Conservation (phyloP, 2,797 vertebrate species). For the Percopsis omiscomaycus region DNA sequence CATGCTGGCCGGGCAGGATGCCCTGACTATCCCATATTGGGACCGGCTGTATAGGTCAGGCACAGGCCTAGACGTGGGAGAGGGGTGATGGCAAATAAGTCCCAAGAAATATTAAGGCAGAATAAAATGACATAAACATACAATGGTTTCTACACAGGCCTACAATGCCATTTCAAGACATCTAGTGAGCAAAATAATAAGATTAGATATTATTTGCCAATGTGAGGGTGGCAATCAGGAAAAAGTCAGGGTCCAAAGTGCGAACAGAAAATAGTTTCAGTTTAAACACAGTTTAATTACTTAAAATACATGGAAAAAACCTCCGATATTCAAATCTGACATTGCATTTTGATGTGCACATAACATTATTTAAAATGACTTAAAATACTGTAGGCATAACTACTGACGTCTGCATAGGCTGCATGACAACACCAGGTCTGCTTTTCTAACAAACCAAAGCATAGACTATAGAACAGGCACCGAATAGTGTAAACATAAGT, state of each 20-base stretch:
- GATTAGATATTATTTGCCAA: not conserved
- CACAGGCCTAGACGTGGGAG: conserved; percentile 32
- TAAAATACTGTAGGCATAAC: not conserved
- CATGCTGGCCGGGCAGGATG: conserved; percentile 37
- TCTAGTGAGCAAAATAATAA: not conserved
- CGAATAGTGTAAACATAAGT: no score
- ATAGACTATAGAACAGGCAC: no score
- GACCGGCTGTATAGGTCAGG: conserved; percentile 42
- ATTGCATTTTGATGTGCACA: not conserved
- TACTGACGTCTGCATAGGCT: not conserved
- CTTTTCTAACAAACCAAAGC: no score
- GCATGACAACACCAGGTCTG: not conserved
- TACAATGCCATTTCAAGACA: not conserved
- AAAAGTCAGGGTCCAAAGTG: no score
- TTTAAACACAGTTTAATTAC: not conserved
- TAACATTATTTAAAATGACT: not conserved
- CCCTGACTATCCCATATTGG: conserved; percentile 26
- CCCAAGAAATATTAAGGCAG: conserved; percentile 25
- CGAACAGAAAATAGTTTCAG: not conserved
- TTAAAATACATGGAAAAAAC: not conserved
- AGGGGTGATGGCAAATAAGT: conserved; percentile 9
- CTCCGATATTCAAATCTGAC: not conserved
- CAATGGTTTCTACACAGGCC: not conserved
- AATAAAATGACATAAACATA: conserved; percentile 24
- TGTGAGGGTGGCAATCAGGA: not conserved